Evolutionary conservation across 2,113 vertebrate genomes (phyloP), one percentile per base, ranked within the genome.

Genomic region (Ictidomys tridecemlineatus): DNA sequence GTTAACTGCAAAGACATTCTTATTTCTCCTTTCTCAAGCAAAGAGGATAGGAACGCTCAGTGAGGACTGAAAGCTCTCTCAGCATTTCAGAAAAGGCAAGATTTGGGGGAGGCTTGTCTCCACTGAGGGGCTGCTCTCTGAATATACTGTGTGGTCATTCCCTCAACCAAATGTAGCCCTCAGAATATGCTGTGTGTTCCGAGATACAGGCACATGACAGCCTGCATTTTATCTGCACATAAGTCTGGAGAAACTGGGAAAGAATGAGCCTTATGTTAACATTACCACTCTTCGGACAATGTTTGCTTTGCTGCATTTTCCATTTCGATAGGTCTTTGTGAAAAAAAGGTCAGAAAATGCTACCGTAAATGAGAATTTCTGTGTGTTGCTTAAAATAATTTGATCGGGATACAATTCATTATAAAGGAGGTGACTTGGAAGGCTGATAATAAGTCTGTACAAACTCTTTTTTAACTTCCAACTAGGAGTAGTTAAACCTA

Each of bases 401-500:
- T 51, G 39, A 56, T 32, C 14, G 42, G 56, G 37, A 87, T n/a
- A 32, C n/a, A 48, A 84, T 45, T 84, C 28, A 51, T 16, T 39
- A 6, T 70, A 63, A 45, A 73, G 69, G 16, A 17, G 28, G n/a
- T 24, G 51, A 34, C 51, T 48, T 89, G 30, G 69, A 63, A 67
- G 48, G 79, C 16, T 56, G 72, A 14, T 56, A 34, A 56, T 42
- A 63, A 93, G 17, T 7, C 24, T 92, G 12, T 1, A 48, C 10
- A 73, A 65, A 24, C 76, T 90, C 83, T 87, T 67, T 48, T 87
- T 67, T 48, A 26, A 88, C 63, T 37, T 88, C 37, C 73, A 76
- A 7, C 11, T 1, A 69, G 39, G 82, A 12, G 18, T 86, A 12
- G 18, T 86, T 53, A 83, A 73, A 53, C 26, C 14, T 8, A 37